Base-by-base conservation (phyloP, 2,113 vertebrate species). In the Tetrax tetrax region DNA sequence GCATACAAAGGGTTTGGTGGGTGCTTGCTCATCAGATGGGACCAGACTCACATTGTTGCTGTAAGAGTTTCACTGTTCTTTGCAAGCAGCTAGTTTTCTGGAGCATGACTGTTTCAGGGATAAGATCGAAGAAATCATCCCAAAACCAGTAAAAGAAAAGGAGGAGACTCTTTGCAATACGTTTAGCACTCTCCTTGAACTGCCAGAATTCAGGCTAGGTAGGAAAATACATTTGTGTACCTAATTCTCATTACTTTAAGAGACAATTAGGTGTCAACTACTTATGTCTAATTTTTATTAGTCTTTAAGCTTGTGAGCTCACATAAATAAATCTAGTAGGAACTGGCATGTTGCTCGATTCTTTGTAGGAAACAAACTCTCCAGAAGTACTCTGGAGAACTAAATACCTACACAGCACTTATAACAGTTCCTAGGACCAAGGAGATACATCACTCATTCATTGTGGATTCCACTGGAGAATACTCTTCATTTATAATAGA, bases 401-500 rank as follows among this genome's bases (percentile, higher is more conserved):
- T 48, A 53, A 95, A 91, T 86, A 86, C 84, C 79, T 91, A 45
- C 80, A 75, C 25, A 81, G 59, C 56, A 80, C 87, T 83, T 72
- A 8, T 78, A 83, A 65, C 65, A 80, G 77, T 68, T 89, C n/a
- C 35, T 61, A 61, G 66, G 83, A 50, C 70, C 68, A 75, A 41
- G 53, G 79, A 93, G 81, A 95, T 87, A 4, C 69, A 93, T 95
- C 77, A 65, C 38, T 96, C 88, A 87, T 92, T 87, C 68, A 68
- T 14, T 57, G 51, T 70, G 83, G 64, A 92, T 96, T 88, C 92
- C 89, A 45, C 28, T 76, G 87, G 87, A 94, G 89, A 95, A 86
- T 86, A 70, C 87, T 97, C 56, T 82, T 65, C 95, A 81, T 97
- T 90, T 97, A 88, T 93, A 96, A 97, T 29, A 84, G 82, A 94